Evolutionary conservation across 2,113 vertebrate species (phyloP), one percentile per base, ranked within the genome.

Genomic region (Panthera leo): DNA sequence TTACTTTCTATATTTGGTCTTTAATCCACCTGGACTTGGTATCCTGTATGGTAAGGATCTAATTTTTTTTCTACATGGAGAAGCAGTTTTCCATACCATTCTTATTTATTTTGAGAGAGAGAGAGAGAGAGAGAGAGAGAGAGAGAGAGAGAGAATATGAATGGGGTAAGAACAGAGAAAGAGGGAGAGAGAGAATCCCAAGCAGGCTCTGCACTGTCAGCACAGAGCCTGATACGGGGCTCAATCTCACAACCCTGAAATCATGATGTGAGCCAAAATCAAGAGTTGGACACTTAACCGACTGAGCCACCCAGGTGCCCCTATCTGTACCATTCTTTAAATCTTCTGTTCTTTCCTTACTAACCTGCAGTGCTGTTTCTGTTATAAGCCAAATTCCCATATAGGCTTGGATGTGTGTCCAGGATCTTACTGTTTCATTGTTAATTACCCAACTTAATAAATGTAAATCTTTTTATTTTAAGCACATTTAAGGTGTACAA

Each of bases 361-460:
- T 48, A 15, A n/a, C 55, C 29, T 63, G 11, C 10, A 51, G 3
- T 75, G 29, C 55, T 29, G 25, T 51, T 91, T 70, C 82, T 48
- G 25, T 85, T 13, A 19, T 3, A 2, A 21, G 18, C 55, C 29
- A 61, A 16, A 11, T 86, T 95, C 51, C 48, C 5, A 0, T 65
- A 8, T 15, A 45, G 61, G 25, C 23, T 89, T 70, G 42, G 23
- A 45, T 82, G 31, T 95, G 0, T 91, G 53, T 75, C 45, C 73
- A 23, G 39, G 51, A 7, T 88, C 51, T 65, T 23, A 82, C 61
- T 48, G 8, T 94, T 90, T 94, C 19, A 23, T 51, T 92, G 27
- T 85, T 97, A 85, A 94, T 95, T 93, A 76, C 51, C n/a, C 65
- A 68, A 34, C 29, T 92, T 70, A 71, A 23, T 83, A 92, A 83